These are phyloP conservation scores for Acanthosoma haemorrhoidale DNA, from an alignment of 2,888 invertebrate species.

Conservation along the genomic window DNA sequence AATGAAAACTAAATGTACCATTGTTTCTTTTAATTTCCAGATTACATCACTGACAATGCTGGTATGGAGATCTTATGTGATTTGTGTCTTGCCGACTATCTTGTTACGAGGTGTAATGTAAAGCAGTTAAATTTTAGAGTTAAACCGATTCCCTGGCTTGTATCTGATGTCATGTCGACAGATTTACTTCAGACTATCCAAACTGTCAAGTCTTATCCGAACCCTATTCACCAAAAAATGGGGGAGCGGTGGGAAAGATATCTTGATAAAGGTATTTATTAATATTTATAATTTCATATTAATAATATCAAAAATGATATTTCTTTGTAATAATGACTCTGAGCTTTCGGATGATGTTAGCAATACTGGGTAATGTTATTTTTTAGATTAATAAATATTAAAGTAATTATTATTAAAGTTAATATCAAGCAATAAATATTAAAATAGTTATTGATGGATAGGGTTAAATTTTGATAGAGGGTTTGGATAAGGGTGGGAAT, in stretches of 20 bases:
- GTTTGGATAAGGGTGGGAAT: no score
- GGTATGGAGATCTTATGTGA: constrained; percentile 92
- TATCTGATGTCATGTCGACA: constrained; percentile 74
- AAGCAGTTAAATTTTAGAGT: constrained; percentile 72
- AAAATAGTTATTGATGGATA: no score
- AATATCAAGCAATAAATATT: no score
- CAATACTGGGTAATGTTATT: no score
- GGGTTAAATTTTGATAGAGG: no score
- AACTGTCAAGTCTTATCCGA: constrained; percentile 30
- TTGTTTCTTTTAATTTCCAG: constrained; percentile 47
- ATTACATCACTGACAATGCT: constrained; percentile 85
- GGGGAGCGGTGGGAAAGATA: constrained; percentile 58
- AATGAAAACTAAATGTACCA: no score
- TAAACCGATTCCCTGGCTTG: constrained; percentile 90
- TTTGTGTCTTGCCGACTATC: constrained; percentile 75
- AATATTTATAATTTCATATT: no score
- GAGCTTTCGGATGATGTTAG: no score
- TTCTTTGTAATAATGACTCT: no score
- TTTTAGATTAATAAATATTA: no score
- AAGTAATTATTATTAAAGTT: no score
- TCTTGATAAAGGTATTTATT: constrained; percentile 48
- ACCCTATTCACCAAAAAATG: constrained; percentile 46
- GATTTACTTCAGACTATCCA: constrained; percentile 71
- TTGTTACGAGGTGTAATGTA: constrained; percentile 58
- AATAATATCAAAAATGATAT: no score